Evolutionary conservation across 2,113 vertebrate species (phyloP), one percentile per base, ranked within the genome.

Genomic region (Struthio camelus): DNA sequence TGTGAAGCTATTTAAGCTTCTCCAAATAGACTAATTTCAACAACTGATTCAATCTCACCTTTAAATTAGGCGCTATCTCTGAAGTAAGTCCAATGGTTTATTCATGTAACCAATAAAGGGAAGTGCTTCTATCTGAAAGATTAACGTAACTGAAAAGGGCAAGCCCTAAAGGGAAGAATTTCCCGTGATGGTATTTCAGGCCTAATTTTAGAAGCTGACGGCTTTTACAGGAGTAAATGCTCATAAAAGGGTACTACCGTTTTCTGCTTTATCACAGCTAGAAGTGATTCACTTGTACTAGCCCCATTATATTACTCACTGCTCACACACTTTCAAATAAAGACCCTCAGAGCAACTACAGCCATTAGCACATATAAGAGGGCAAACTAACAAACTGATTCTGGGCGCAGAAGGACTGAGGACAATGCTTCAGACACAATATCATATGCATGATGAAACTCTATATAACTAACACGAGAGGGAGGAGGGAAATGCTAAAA

Each of bases 131-230:
- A 70, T 85, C 77, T 46, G 42, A 67, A 81, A 96, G 94, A 87
- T 73, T 91, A 96, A 94, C 94, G 90, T 61, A 90, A 71, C 58
- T 66, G 59, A 44, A 91, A 87, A 97, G 94, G 86, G 89, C 75
- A 81, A 89, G 78, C 67, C 91, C 88, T 94, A 79, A 83, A 92
- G 89, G 91, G 65, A 87, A 94, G 80, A 90, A 88, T 81, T 93
- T 92, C 82, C 80, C 75, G 48, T 24, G 76, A 93, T 44, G 83
- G 82, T 79, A 81, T 66, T 83, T 85, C 91, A 88, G 70, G 80
- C 54, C 96, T 97, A 97, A 98, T 92, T 97, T 98, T 97, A 98
- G 97, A 94, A 67, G 36, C 81, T 96, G 93, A 85, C 94, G 93
- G 90, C 86, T 90, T 96, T 93, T 91, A 93, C 61, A 80, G 67